Conservation (phyloP, 30 jellyfish, hydroid and myxozoan species). For the Pseudorhiza aurosa region DNA sequence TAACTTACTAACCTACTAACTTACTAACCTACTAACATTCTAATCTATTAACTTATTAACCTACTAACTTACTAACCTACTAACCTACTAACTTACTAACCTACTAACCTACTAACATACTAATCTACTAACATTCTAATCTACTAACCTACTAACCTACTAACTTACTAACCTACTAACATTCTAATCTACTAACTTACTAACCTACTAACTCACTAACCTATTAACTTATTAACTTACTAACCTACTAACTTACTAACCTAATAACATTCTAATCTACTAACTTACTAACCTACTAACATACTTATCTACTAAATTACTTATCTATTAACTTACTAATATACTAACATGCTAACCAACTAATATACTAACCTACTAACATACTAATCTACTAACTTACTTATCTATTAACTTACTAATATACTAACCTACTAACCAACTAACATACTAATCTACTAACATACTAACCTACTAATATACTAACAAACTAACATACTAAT, state of each 20-base stretch:
- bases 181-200: not conserved
- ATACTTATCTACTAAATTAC: not conserved
- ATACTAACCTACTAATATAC: not conserved
- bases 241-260: not conserved
- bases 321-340: not conserved
- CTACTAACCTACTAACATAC: not conserved
- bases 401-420: not conserved
- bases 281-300: not conserved
- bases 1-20: not conserved
- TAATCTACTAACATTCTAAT: not conserved
- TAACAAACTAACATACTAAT: not conserved
- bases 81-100: not conserved
- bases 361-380: not conserved
- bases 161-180: not conserved
- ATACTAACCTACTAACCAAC: not conserved
- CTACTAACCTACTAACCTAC: not conserved
- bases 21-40: not conserved
- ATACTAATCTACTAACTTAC: not conserved
- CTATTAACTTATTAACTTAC: not conserved
- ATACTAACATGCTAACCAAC: not conserved
- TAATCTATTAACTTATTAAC: not conserved
- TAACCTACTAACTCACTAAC: not conserved
- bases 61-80: not conserved
- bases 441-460: not conserved
- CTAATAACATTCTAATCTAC: not conserved